A percentile compares a stretch with the other conserved stretches of the same genome.
phyloP scores from a whole-genome alignment of 1,140 invertebrate genomes.

The Uloborus diversus region DNA sequence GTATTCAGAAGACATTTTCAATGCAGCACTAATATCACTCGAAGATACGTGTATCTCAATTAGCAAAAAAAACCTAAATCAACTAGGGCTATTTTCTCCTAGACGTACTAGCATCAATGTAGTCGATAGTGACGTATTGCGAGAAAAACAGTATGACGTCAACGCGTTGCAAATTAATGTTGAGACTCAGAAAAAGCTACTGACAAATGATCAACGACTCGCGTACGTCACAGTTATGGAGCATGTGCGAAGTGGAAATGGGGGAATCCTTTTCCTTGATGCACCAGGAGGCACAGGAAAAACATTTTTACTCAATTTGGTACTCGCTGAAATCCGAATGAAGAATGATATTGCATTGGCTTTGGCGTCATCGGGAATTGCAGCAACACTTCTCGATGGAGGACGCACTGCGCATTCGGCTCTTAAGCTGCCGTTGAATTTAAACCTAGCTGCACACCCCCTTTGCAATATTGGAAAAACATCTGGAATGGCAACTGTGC shows the following conservation, averaged over 20 bases:
- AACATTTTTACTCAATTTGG: slow-evolving; percentile 61
- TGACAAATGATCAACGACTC: too few relatives aligned
- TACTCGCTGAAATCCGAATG: slow-evolving; percentile 55
- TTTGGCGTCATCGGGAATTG: slow-evolving; percentile 70
- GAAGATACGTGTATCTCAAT: slow-evolving; percentile 43
- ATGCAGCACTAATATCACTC: slow-evolving; percentile 18
- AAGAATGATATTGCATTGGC: slow-evolving; percentile 64
- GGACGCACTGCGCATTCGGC: slow-evolving; percentile 69
- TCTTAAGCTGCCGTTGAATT: slow-evolving; percentile 66
- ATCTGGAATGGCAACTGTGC: neutral
- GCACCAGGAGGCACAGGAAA: slow-evolving; percentile 62
- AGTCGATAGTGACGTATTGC: too few relatives aligned
- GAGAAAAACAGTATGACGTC: too few relatives aligned
- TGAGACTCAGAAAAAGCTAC: too few relatives aligned
- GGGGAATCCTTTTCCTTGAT: slow-evolving; percentile 58
- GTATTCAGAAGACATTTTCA: slow-evolving; percentile 16
- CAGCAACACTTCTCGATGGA: slow-evolving; percentile 67
- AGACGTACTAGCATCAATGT: too few relatives aligned
- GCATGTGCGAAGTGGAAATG: too few relatives aligned
- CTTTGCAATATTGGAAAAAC: slow-evolving; percentile 37
- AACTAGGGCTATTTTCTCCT: too few relatives aligned
- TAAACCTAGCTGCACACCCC: slow-evolving; percentile 40
- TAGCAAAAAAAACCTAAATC: too few relatives aligned
- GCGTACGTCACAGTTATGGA: too few relatives aligned
- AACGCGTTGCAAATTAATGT: too few relatives aligned